Percentiles rank a stretch among this genome's conserved stretches.
Evolutionary conservation across 2,888 invertebrate species (phyloP).

Genomic region (Eulithis testata): DNA sequence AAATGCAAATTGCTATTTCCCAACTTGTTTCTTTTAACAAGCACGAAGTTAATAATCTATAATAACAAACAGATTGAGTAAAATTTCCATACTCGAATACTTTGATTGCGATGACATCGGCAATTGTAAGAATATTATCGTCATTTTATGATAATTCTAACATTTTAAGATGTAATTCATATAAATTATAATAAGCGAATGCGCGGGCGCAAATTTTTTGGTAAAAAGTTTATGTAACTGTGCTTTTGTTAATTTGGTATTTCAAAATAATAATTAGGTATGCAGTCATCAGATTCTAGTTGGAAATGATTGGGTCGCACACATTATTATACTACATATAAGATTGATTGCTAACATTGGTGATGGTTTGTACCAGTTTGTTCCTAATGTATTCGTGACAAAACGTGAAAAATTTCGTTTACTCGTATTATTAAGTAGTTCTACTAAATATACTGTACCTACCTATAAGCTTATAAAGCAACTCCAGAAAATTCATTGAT

Average conservation of each 20-base stretch:
- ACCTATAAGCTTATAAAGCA: too few species aligned
- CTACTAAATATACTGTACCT: too few species aligned
- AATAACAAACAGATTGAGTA: conserved; percentile 47
- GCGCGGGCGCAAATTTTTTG: conserved; percentile 70
- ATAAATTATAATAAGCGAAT: conserved; percentile 42
- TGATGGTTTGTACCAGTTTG: too few species aligned
- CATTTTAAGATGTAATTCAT: conserved; percentile 56
- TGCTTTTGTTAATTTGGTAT: conserved; percentile 48
- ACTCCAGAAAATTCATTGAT: not conserved
- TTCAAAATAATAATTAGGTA: conserved; percentile 30
- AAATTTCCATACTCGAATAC: conserved; percentile 62
- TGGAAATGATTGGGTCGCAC: not conserved
- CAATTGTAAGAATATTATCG: conserved; percentile 75
- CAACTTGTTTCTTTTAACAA: conserved; percentile 34
- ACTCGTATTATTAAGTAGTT: too few species aligned
- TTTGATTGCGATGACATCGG: conserved; percentile 60
- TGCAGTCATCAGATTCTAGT: conserved; percentile 4
- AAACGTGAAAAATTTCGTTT: too few species aligned
- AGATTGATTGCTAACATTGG: not conserved
- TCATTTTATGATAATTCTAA: conserved; percentile 74
- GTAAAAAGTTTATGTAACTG: conserved; percentile 60
- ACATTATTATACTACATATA: not conserved
- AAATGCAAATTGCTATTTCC: conserved; percentile 32
- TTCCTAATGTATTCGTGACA: too few species aligned
- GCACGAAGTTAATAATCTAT: conserved; percentile 33